phyloP scores from a whole-genome alignment of 2,888 invertebrate species.

The Lathronympha strigana region DNA sequence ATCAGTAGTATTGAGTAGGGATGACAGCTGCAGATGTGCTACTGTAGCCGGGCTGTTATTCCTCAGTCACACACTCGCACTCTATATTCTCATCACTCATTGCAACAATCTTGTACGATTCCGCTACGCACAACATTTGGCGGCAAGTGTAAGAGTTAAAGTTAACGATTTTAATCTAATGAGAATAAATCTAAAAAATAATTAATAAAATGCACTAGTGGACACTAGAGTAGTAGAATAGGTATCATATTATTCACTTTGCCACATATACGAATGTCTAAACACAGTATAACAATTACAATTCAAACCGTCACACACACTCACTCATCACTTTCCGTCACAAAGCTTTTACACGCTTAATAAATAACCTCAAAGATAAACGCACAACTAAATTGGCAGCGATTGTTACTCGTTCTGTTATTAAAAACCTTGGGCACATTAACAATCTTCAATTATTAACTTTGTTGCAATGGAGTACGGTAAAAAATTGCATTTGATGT shows the following conservation, averaged over 20 bases:
- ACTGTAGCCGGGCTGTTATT: background rate
- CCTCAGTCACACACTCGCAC: background rate
- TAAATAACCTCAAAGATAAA: conserved; percentile 30
- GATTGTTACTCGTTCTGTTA: conserved; percentile 31
- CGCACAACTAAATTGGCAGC: conserved; percentile 13
- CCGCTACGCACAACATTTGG: too few relatives aligned
- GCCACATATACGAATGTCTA: too few relatives aligned
- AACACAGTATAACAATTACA: too few relatives aligned
- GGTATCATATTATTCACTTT: too few relatives aligned
- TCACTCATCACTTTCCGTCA: conserved; percentile 19
- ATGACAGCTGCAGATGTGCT: conserved; percentile 8
- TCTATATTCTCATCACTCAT: too few relatives aligned
- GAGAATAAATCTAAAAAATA: too few relatives aligned
- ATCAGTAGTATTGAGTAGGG: background rate
- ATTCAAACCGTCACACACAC: conserved; percentile 4
- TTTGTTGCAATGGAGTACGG: conserved; percentile 8
- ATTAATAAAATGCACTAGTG: too few relatives aligned
- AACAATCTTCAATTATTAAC: conserved; percentile 4
- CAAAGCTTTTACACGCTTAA: conserved; percentile 16
- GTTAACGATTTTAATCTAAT: too few relatives aligned
- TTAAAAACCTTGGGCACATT: conserved; percentile 28
- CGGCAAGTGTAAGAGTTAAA: too few relatives aligned
- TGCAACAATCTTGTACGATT: too few relatives aligned
- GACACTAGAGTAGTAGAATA: too few relatives aligned
- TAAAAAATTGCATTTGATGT: conserved; percentile 11